Evolutionary conservation across 2,888 invertebrate species (phyloP).

Genomic region (Hybos culiciformis): DNA sequence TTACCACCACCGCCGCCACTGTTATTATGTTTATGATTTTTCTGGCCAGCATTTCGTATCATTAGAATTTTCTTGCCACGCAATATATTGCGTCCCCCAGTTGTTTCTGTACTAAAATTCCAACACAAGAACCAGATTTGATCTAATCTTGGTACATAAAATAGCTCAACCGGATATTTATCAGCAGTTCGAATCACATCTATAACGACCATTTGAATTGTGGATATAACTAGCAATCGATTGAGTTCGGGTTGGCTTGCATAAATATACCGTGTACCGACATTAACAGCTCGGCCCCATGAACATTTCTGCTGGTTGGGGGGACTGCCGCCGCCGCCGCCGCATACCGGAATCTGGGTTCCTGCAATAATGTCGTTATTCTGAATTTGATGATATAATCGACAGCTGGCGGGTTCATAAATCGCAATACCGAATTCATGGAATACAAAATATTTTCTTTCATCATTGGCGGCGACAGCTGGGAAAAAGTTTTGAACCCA

Average conservation of each 20-base stretch:
- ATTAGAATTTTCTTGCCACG: neutral
- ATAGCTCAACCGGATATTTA: slow-evolving; percentile 53
- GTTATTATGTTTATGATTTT: neutral
- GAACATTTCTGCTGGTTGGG: slow-evolving; percentile 40
- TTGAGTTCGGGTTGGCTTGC: slow-evolving; percentile 57
- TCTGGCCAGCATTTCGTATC: neutral
- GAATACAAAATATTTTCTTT: slow-evolving; percentile 57
- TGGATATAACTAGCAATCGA: slow-evolving; percentile 56
- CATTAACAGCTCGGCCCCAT: slow-evolving; percentile 60
- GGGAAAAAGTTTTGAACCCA: neutral
- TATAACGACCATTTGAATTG: slow-evolving; percentile 55
- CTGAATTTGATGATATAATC: slow-evolving; percentile 54
- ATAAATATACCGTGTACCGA: slow-evolving; percentile 56
- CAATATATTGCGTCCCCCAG: neutral
- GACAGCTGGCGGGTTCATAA: slow-evolving; percentile 56
- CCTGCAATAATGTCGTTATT: slow-evolving; percentile 57
- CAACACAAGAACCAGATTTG: slow-evolving; percentile 62
- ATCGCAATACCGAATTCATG: slow-evolving; percentile 61
- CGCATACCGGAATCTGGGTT: slow-evolving; percentile 57
- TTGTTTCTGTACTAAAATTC: slow-evolving; percentile 3
- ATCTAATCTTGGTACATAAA: slow-evolving; percentile 55
- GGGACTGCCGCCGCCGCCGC: slow-evolving; percentile 39
- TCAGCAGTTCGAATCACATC: slow-evolving; percentile 58
- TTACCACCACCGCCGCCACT: slow-evolving; percentile 47
- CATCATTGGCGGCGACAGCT: slow-evolving; percentile 34